Conservation (phyloP, 2,888 invertebrate species). For the Drosophila neonasuta region DNA sequence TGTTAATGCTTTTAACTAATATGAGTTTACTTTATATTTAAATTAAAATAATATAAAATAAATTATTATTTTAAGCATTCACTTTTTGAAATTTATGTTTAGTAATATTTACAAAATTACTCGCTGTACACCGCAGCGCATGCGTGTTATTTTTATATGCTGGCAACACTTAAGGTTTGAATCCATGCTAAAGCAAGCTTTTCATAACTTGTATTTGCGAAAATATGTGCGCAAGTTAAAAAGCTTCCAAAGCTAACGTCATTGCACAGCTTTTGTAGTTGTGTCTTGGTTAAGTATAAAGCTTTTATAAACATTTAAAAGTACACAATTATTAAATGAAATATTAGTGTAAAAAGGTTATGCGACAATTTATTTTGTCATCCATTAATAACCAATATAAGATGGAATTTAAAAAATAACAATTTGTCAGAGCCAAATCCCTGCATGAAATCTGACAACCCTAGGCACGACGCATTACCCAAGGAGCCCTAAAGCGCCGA, state of each 20-base stretch:
- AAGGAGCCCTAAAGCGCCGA: slow-evolving; percentile 45
- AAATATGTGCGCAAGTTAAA: background rate
- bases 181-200: slow-evolving; percentile 29
- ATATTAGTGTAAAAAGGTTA: background rate
- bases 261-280: background rate
- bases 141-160: slow-evolving; percentile 28
- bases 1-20: background rate
- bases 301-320: slow-evolving; percentile 5
- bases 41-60: fast-evolving
- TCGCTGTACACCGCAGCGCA: slow-evolving; percentile 37
- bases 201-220: background rate
- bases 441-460: slow-evolving; percentile 37
- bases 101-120: no score
- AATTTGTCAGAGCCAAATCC: background rate
- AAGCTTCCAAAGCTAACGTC: slow-evolving; percentile 32
- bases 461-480: slow-evolving; percentile 22
- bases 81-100: no score
- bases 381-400: no score
- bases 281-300: slow-evolving; percentile 34
- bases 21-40: background rate
- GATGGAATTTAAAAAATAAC: background rate
- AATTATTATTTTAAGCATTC: background rate
- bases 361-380: no score
- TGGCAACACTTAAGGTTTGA: slow-evolving; percentile 45
- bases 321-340: background rate